These are phyloP conservation scores for Microtus pennsylvanicus DNA, from an alignment of 2,113 vertebrate genomes.

Conservation along the genomic window DNA sequence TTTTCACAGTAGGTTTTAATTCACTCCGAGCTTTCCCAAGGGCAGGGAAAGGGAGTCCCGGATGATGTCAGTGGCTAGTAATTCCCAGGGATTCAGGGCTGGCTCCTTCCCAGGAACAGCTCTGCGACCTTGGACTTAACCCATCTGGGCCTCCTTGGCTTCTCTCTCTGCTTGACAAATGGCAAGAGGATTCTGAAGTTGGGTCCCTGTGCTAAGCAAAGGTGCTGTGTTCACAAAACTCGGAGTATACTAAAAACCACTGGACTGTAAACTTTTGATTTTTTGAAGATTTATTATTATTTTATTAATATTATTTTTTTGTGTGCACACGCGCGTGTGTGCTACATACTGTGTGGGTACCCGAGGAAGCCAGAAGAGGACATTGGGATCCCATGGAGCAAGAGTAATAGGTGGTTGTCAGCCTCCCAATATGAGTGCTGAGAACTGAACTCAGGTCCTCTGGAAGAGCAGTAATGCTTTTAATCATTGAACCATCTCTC, in stretches of 20 bases:
- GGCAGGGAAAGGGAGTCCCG: not conserved
- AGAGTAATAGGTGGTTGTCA: not conserved
- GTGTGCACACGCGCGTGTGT: no score
- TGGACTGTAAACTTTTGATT: not conserved
- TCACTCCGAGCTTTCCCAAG: not conserved
- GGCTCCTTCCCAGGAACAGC: not conserved
- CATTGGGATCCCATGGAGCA: no score
- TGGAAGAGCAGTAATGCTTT: not conserved
- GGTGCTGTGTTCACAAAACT: not conserved
- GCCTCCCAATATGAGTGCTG: not conserved
- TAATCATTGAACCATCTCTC: not conserved
- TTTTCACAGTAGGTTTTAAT: slow-evolving; percentile 40
- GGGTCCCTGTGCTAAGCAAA: not conserved
- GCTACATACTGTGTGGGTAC: not conserved
- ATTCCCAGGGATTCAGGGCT: slow-evolving; percentile 10
- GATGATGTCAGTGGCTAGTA: not conserved
- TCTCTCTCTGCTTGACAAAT: not conserved
- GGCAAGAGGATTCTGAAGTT: not conserved
- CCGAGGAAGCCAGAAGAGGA: not conserved
- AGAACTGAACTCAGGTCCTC: not conserved
- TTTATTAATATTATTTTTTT: no score
- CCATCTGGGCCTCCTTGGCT: not conserved
- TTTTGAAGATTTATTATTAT: not conserved
- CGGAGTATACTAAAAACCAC: not conserved
- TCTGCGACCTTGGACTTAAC: slow-evolving; percentile 29